These are phyloP conservation scores for Pogonus chalceus DNA, from an alignment of 1,140 invertebrate genomes.

Conservation along the genomic window DNA sequence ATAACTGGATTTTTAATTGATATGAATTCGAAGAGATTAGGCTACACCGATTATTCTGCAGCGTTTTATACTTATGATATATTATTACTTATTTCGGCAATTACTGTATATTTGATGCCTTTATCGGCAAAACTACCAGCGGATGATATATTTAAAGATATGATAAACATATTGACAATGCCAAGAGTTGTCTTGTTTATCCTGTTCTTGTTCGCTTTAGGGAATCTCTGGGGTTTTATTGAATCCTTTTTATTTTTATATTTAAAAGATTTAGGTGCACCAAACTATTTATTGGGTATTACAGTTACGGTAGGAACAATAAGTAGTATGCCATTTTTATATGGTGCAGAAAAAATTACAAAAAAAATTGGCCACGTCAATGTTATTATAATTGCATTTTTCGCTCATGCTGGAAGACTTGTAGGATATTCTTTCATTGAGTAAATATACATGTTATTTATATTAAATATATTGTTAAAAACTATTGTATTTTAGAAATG, in stretches of 20 bases:
- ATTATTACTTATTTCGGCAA: slow-evolving; percentile 53
- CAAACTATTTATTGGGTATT: slow-evolving; percentile 69
- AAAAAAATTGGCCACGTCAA: slow-evolving; percentile 69
- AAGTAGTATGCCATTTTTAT: slow-evolving; percentile 70
- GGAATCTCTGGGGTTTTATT: slow-evolving; percentile 75
- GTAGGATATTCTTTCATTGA: slow-evolving; percentile 76
- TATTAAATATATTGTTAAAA: neutral
- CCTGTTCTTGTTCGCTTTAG: slow-evolving; percentile 63
- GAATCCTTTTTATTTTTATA: slow-evolving; percentile 78
- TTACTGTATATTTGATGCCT: slow-evolving; percentile 60
- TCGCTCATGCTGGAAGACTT: slow-evolving; percentile 65
- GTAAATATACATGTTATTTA: slow-evolving; percentile 41
- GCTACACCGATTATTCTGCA: slow-evolving; percentile 66
- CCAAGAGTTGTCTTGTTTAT: slow-evolving; percentile 66
- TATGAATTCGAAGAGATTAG: slow-evolving; percentile 46
- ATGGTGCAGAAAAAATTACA: slow-evolving; percentile 69
- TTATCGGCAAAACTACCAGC: slow-evolving; percentile 59
- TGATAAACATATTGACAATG: slow-evolving; percentile 60
- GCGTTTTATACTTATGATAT: slow-evolving; percentile 67
- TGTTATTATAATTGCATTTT: slow-evolving; percentile 70
- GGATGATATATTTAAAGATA: slow-evolving; percentile 57
- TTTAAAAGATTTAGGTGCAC: slow-evolving; percentile 66
- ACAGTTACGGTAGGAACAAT: slow-evolving; percentile 73
- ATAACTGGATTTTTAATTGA: slow-evolving; percentile 69
- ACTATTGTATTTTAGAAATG: slow-evolving; percentile 45